phyloP scores from a whole-genome alignment of 1,140 invertebrate species.

The Hylaeus anthracinus region DNA sequence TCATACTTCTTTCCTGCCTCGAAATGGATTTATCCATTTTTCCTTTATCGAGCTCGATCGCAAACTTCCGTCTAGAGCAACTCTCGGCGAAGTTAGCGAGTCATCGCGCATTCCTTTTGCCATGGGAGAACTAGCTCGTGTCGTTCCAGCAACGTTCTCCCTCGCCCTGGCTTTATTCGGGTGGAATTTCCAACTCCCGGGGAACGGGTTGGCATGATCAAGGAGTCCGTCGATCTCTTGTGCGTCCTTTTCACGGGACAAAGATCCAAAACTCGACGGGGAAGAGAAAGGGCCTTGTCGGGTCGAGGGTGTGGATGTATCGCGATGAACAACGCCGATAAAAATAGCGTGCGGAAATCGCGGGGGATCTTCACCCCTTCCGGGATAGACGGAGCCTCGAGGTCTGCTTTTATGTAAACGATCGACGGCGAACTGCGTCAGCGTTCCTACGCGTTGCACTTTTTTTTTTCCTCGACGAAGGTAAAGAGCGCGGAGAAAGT shows the following conservation, averaged over 20 bases:
- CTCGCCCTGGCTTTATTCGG: neutral
- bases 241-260: constrained; percentile 39
- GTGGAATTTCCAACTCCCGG: constrained; percentile 1
- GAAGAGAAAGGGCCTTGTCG: neutral
- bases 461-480: constrained; percentile 36
- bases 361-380: constrained; percentile 30
- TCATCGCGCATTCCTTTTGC: constrained; percentile 26
- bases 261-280: constrained; percentile 36
- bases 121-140: neutral
- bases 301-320: constrained; percentile 2
- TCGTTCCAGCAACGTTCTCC: neutral
- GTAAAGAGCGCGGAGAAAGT: constrained; percentile 25
- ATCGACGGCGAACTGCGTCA: constrained; percentile 47
- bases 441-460: constrained; percentile 54
- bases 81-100: neutral
- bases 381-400: neutral
- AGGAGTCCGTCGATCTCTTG: neutral
- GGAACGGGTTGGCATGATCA: neutral
- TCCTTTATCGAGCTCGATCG: constrained; percentile 29
- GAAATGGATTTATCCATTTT: constrained; percentile 17
- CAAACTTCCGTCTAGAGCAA: constrained; percentile 15
- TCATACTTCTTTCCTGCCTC: neutral
- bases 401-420: constrained; percentile 61
- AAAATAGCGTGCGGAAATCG: constrained; percentile 49
- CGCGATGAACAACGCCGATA: constrained; percentile 52